These are phyloP conservation scores for Candoia aspera DNA, from an alignment of 2,113 vertebrate genomes.

Conservation along the genomic window DNA sequence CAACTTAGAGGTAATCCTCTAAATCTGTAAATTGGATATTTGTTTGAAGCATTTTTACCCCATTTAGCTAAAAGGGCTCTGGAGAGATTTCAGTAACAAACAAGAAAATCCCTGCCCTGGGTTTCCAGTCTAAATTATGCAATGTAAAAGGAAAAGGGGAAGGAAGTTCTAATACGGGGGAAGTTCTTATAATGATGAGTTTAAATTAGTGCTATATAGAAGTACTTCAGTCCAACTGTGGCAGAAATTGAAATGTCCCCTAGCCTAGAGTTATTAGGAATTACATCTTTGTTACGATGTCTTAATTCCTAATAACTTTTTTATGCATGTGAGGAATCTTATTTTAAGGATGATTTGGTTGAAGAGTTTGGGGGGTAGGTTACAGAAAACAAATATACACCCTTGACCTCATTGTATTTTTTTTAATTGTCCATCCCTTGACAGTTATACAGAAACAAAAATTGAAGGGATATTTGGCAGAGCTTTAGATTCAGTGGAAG, in stretches of 20 bases:
- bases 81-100: not conserved
- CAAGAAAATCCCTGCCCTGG: not conserved
- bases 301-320: not conserved
- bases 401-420: not conserved
- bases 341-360: not conserved
- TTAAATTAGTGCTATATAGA: not conserved
- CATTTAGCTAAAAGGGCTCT: not conserved
- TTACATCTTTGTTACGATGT: not conserved
- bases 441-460: not conserved
- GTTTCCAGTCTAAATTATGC: not conserved
- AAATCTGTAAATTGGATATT: slow-evolving; percentile 7
- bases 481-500: not conserved
- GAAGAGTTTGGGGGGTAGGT: not conserved
- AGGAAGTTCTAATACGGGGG: not conserved
- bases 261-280: not conserved
- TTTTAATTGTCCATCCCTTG: not conserved
- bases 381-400: not conserved
- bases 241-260: not conserved
- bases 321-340: not conserved
- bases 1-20: slow-evolving; percentile 83
- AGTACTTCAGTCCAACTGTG: not conserved
- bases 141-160: not conserved
- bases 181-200: not conserved
- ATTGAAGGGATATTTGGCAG: not conserved
- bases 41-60: not conserved